Percentiles rank a stretch among this genome's conserved stretches.
Evolutionary conservation across 2,888 invertebrate species (phyloP).

Genomic region (Drosophila paracracens): DNA sequence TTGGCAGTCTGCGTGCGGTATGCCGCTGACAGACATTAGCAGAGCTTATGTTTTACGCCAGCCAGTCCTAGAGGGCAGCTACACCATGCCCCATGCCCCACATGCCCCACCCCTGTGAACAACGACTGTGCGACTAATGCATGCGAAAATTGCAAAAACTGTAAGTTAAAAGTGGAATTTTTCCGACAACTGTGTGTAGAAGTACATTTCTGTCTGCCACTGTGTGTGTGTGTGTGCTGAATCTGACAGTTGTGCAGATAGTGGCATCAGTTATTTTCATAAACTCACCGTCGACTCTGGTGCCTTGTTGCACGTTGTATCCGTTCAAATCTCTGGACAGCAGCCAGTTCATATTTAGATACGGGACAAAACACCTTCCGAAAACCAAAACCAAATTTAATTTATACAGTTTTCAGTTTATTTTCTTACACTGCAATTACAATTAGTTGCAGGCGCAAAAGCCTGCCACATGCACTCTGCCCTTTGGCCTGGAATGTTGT

Average conservation of each 20-base stretch:
- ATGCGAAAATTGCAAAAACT: conserved; percentile 62
- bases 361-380: conserved; percentile 18
- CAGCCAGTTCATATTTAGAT: conserved; percentile 51
- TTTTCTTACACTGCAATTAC: conserved; percentile 40
- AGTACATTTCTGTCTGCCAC: conserved; percentile 24
- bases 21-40: conserved; percentile 74
- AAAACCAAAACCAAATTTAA: conserved; percentile 24
- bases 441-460: conserved; percentile 44
- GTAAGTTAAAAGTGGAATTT: conserved; percentile 59
- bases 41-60: conserved; percentile 54
- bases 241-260: conserved; percentile 48
- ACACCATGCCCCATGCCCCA: neutral
- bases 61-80: conserved; percentile 5
- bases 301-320: conserved; percentile 2
- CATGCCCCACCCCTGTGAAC: neutral
- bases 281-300: conserved; percentile 37
- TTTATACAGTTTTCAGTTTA: conserved; percentile 24
- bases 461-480: conserved; percentile 2
- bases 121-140: conserved; percentile 40
- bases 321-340: conserved; percentile 40
- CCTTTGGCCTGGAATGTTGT: conserved; percentile 5
- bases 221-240: conserved; percentile 8
- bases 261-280: conserved; percentile 56
- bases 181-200: conserved; percentile 53
- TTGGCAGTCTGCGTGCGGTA: conserved; percentile 59